Percentiles rank a stretch among this genome's conserved stretches.
Evolutionary conservation across 1,140 invertebrate species (phyloP).

Genomic region (Globodera ellingtonae): DNA sequence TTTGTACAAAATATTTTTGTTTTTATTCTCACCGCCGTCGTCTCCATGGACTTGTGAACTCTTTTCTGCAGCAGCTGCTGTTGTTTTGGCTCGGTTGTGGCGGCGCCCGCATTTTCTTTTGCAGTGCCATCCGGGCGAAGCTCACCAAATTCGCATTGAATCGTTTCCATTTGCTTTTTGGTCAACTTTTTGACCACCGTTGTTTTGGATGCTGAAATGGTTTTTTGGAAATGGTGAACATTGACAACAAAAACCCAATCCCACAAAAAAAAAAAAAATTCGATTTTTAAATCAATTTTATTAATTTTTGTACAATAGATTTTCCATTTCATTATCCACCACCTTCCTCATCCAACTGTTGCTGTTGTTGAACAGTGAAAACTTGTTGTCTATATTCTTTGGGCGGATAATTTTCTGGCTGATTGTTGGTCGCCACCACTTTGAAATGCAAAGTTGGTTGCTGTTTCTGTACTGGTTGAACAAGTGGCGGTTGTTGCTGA

Average conservation of each 20-base stretch:
- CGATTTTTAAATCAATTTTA: too few species aligned
- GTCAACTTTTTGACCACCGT: background rate
- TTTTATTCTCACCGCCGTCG: too few species aligned
- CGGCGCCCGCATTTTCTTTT: too few species aligned
- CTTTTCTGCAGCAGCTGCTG: too few species aligned
- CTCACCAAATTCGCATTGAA: background rate
- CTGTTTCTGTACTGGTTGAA: background rate
- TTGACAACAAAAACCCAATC: too few species aligned
- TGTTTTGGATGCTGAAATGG: too few species aligned
- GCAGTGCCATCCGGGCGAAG: background rate
- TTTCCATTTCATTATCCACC: too few species aligned
- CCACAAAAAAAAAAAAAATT: too few species aligned
- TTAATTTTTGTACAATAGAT: too few species aligned
- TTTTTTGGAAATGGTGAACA: too few species aligned
- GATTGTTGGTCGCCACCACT: conserved; percentile 25
- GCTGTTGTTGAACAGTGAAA: conserved; percentile 29
- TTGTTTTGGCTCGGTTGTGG: too few species aligned
- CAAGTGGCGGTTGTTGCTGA: background rate
- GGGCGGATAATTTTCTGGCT: background rate
- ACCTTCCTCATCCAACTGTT: background rate
- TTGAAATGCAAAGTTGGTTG: conserved; percentile 22
- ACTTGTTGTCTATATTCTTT: conserved; percentile 24
- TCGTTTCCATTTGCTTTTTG: background rate
- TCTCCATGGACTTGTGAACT: background rate
- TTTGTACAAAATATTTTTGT: too few species aligned